Conservation (phyloP, 2,113 vertebrate species). For the Mesembrinibis cayennensis region DNA sequence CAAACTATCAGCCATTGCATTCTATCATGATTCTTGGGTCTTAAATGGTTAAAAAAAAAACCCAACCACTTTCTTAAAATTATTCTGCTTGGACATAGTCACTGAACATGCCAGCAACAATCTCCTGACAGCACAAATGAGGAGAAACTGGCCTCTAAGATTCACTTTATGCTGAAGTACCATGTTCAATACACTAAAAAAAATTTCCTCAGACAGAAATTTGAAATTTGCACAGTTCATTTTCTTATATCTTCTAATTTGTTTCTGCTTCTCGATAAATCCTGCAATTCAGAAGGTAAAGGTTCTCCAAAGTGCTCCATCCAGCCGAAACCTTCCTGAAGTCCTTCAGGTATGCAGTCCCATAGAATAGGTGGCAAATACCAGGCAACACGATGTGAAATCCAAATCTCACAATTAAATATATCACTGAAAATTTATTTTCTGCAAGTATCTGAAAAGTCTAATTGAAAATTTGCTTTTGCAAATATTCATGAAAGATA, state of each 20-base stretch:
- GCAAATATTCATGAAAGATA: slow-evolving; percentile 56
- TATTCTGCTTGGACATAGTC: neutral
- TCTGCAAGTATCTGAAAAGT: neutral
- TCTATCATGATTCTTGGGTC: neutral
- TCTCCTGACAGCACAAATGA: neutral
- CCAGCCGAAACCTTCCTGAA: neutral
- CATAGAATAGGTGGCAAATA: neutral
- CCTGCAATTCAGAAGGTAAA: neutral
- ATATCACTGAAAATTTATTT: neutral
- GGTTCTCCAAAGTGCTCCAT: neutral
- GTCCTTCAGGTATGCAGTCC: neutral
- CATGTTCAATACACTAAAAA: neutral
- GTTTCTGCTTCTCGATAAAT: neutral
- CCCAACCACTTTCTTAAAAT: neutral
- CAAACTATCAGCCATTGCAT: neutral
- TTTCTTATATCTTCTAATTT: neutral
- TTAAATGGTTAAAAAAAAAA: neutral
- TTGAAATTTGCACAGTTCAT: neutral
- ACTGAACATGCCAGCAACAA: neutral
- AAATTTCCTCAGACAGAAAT: neutral
- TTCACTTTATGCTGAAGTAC: neutral
- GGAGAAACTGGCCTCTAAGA: neutral
- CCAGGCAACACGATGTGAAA: neutral
- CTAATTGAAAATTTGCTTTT: slow-evolving; percentile 44
- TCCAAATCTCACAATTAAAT: slow-evolving; percentile 15